Percentiles rank a stretch among this genome's conserved stretches.
Evolutionary conservation across 2,113 vertebrate species (phyloP).

Genomic region (Amazona vittata): DNA sequence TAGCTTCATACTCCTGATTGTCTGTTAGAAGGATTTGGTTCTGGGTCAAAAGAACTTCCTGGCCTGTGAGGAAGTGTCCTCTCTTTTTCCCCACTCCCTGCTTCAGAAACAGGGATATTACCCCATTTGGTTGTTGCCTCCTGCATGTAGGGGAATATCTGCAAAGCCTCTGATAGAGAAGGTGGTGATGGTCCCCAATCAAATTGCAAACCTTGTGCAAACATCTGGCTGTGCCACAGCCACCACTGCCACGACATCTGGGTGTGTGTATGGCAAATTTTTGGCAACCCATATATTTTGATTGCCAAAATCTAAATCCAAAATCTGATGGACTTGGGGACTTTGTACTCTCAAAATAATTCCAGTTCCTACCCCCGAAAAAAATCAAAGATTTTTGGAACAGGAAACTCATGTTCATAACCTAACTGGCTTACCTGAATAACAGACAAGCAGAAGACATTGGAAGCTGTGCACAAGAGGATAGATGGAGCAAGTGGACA

Average conservation of each 20-base stretch:
- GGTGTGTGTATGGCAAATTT: accelerated
- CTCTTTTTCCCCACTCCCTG: background rate
- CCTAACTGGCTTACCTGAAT: background rate
- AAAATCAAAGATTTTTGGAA: background rate
- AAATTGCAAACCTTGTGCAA: accelerated
- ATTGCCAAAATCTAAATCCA: background rate
- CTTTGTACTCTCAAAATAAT: background rate
- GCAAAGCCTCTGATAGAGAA: background rate
- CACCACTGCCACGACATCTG: accelerated
- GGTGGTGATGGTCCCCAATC: accelerated
- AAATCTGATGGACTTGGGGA: background rate
- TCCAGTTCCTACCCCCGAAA: no score
- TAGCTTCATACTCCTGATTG: accelerated
- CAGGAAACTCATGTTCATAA: background rate
- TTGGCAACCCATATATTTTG: background rate
- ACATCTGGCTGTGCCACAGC: background rate
- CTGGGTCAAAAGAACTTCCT: background rate
- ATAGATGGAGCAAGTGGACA: background rate
- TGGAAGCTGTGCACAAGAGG: background rate
- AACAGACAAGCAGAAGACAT: background rate
- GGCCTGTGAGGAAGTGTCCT: background rate
- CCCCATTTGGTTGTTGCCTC: accelerated
- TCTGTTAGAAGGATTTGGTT: background rate
- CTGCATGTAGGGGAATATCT: background rate
- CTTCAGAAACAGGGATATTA: background rate